Evolutionary conservation across 2,888 invertebrate species (phyloP).

Genomic region (Crossocerus cetratus): DNA sequence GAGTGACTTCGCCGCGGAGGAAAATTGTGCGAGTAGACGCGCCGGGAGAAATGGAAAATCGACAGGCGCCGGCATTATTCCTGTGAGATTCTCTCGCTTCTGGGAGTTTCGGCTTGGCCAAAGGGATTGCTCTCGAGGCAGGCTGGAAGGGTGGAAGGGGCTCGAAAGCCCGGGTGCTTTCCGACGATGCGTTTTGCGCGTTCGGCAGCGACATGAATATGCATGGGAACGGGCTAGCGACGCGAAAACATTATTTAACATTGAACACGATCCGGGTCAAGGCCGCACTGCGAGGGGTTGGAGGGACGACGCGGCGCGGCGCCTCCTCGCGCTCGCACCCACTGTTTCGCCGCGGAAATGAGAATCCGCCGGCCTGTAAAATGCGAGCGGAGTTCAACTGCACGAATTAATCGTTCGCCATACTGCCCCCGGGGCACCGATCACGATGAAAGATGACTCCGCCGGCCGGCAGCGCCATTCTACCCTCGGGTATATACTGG

Average conservation of each 20-base stretch:
- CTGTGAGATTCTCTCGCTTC: no score
- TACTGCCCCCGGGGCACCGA: no score
- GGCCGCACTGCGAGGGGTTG: slow-evolving; percentile 27
- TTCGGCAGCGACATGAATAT: neutral
- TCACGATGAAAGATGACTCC: no score
- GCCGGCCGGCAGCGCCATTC: no score
- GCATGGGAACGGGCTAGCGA: neutral
- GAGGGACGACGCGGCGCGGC: neutral
- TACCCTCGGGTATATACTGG: no score
- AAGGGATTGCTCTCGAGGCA: neutral
- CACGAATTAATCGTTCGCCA: no score
- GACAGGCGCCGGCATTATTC: no score
- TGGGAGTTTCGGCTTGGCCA: neutral
- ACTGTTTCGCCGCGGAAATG: no score
- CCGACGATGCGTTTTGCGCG: neutral
- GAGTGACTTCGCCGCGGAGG: no score
- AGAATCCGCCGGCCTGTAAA: slow-evolving; percentile 3
- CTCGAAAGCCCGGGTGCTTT: neutral
- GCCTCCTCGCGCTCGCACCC: slow-evolving; percentile 13
- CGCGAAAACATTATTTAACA: slow-evolving; percentile 31
- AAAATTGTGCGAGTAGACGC: no score
- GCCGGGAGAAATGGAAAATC: no score
- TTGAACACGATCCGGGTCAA: slow-evolving; percentile 39
- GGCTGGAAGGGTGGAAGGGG: neutral
- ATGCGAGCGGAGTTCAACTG: slow-evolving; percentile 27